These are phyloP conservation scores for Sciaenops ocellatus DNA, from an alignment of 2,797 vertebrate genomes.

Conservation along the genomic window DNA sequence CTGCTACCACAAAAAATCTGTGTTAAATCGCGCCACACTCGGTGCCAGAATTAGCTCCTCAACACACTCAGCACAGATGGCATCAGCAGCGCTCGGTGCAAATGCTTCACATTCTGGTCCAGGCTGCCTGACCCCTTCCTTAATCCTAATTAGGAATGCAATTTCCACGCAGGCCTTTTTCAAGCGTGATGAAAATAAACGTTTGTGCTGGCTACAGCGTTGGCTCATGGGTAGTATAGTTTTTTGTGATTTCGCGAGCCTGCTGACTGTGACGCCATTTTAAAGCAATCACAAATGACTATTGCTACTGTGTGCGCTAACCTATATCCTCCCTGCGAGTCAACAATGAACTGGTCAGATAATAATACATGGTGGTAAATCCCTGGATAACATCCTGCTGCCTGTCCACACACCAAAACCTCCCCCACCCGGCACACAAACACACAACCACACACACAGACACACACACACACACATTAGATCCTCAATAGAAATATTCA, in stretches of 20 bases:
- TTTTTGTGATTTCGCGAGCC: conserved; percentile 16
- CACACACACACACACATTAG: conserved; percentile 25
- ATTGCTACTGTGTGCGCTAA: conserved; percentile 43
- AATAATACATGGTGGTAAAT: conserved; percentile 72
- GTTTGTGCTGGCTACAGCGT: conserved; percentile 26
- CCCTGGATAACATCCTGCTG: conserved; percentile 65
- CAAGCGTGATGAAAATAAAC: conserved; percentile 77
- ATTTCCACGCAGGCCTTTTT: conserved; percentile 80
- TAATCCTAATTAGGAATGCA: conserved; percentile 90
- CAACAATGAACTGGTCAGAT: conserved; percentile 65
- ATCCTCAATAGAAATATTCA: conserved; percentile 50
- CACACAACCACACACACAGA: conserved; percentile 12
- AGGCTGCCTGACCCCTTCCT: conserved; percentile 84
- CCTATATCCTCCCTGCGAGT: conserved; percentile 45
- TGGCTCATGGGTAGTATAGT: conserved; percentile 43
- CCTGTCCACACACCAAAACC: conserved; percentile 50
- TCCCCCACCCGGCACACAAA: conserved; percentile 31
- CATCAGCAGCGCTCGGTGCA: conserved; percentile 78
- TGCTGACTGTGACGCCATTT: conserved; percentile 41
- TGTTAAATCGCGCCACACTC: conserved; percentile 77
- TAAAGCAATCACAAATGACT: conserved; percentile 49
- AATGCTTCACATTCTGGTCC: conserved; percentile 86
- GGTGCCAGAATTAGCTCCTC: conserved; percentile 87
- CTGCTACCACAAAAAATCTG: conserved; percentile 76
- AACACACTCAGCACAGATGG: conserved; percentile 85